Evolutionary conservation across 1,140 invertebrate genomes (phyloP), one percentile per base, ranked within the genome.

Genomic region (Atopsyche davidsoni): DNA sequence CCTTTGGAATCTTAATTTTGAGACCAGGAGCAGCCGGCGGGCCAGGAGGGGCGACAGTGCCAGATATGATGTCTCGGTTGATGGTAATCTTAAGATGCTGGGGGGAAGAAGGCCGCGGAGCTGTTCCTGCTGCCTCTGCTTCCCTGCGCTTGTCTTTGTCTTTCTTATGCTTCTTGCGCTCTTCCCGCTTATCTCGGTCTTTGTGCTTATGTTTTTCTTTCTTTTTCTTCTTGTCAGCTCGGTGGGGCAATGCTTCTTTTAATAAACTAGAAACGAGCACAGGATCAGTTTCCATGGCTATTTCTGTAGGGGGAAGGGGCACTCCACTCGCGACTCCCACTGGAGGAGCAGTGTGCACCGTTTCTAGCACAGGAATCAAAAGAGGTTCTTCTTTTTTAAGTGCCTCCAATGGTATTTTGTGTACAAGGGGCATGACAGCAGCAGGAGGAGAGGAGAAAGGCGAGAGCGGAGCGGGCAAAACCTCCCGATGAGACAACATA

Each of bases 161-260:
- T 47, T 74, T 72, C 50, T 74, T 74, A 41, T 74, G 69, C 60
- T 72, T 74, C 56, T 70, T 69, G 2, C 65, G 53, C 46, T 73
- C 69, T 25, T 72, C 70, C 41, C 70, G 69, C 57, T 71, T 72
- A 59, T 74, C 69, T 24, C 67, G 62, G 54, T 73, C 69, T 57
- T 73, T 73, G 56, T 74, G 70, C 64, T 74, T 74, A 58, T 74
- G 69, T 63, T 74, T 74, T 22, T 72, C 69, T 39, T 74, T 74
- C 58, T 74, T 74, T 59, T 74, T 72, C 51, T 74, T 72, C 45
- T 72, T 69, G 21, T 73, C 70, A 16, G 49, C 35, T 22, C 36
- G 48, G 34, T 54, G 55, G 4, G 55, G 49, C 11, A 74, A 55
- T 35, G 68, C 68, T 44, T 72, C 72, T 52, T 74, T 74, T 2